Evolutionary conservation across 2,797 vertebrate species (phyloP).

Genomic region (Hoplostethus atlanticus): DNA sequence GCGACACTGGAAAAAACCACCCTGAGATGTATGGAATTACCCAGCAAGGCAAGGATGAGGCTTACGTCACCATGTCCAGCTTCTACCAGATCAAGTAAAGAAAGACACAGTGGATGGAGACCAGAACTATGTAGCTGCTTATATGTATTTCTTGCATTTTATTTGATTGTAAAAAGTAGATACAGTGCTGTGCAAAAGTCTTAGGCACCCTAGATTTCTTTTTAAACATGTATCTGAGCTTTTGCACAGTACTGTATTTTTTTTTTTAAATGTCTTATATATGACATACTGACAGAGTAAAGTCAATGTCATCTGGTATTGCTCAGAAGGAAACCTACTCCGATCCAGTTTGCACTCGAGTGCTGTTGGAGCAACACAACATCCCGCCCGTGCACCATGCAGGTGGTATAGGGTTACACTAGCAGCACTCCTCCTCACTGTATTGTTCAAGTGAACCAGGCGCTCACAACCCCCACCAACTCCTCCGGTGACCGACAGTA

Average conservation of each 20-base stretch:
- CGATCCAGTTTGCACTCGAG: too few relatives aligned
- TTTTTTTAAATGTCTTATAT: too few relatives aligned
- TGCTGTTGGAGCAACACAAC: too few relatives aligned
- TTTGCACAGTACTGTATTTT: background rate
- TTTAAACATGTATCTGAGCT: too few relatives aligned
- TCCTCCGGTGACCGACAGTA: background rate
- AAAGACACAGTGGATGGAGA: background rate
- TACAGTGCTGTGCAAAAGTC: too few relatives aligned
- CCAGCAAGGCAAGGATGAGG: slow-evolving; percentile 67
- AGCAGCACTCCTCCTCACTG: too few relatives aligned
- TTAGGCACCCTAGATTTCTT: too few relatives aligned
- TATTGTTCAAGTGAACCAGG: too few relatives aligned
- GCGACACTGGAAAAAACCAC: background rate
- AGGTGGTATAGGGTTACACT: too few relatives aligned
- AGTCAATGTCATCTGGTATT: background rate
- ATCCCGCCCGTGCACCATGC: too few relatives aligned
- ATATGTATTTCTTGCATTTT: background rate
- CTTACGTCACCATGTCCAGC: slow-evolving; percentile 87
- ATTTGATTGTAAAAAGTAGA: too few relatives aligned
- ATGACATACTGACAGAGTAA: background rate
- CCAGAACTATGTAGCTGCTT: background rate
- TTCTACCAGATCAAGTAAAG: slow-evolving; percentile 77
- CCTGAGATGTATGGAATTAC: background rate
- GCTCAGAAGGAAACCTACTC: too few relatives aligned
- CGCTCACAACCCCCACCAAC: background rate